Percentiles rank a stretch among this genome's conserved stretches.
Evolutionary conservation across 2,797 vertebrate species (phyloP).

Genomic region (Falco columbarius): DNA sequence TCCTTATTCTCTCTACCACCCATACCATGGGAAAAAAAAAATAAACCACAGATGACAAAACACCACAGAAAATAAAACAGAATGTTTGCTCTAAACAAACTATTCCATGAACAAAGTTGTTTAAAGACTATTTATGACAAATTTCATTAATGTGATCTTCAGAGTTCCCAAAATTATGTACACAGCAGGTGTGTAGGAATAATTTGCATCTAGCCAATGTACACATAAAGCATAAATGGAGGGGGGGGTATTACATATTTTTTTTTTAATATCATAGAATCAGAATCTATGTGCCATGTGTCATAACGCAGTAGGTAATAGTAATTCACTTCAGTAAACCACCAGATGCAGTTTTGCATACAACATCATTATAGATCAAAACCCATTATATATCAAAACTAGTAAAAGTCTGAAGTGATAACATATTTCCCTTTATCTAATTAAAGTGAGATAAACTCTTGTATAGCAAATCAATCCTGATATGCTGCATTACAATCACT

Average conservation of each 20-base stretch:
- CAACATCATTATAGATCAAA: constrained; percentile 5
- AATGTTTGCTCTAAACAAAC: not conserved
- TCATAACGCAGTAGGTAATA: constrained; percentile 3
- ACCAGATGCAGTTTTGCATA: constrained; percentile 28
- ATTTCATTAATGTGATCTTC: not conserved
- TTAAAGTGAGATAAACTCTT: constrained; percentile 29
- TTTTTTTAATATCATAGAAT: not conserved
- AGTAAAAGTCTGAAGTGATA: constrained; percentile 3
- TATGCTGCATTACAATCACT: not conserved
- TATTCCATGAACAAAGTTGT: not conserved
- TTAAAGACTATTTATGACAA: not conserved
- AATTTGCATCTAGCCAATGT: not conserved
- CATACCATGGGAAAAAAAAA: not conserved
- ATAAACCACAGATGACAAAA: not conserved
- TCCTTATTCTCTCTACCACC: not conserved
- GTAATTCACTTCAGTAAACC: constrained; percentile 18
- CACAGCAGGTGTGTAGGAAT: not conserved
- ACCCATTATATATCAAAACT: not conserved
- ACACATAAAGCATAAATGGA: not conserved
- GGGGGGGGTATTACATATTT: not conserved
- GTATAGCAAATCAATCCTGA: constrained; percentile 23
- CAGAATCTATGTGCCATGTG: not conserved
- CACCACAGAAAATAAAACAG: not conserved
- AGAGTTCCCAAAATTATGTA: not conserved
- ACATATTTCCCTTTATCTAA: constrained; percentile 25